phyloP scores from a whole-genome alignment of 2,888 invertebrate species.

The Tipula lateralis region DNA sequence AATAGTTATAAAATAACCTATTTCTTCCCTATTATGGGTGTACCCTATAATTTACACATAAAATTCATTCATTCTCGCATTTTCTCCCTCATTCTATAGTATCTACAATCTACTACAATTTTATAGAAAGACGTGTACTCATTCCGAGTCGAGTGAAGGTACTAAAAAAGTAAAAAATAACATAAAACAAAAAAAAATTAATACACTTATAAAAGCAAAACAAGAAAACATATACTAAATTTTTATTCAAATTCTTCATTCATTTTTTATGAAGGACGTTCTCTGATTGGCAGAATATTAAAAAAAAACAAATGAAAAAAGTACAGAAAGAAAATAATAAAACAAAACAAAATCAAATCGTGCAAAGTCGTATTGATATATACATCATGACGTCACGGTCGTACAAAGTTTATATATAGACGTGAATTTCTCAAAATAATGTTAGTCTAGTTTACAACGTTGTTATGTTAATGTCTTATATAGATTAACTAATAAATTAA shows the following conservation, averaged over 20 bases:
- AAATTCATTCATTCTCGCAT: not conserved
- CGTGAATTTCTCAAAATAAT: conserved; percentile 2
- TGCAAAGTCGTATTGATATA: not conserved
- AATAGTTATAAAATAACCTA: too few relatives aligned
- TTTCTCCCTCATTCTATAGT: not conserved
- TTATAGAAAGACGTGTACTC: not conserved
- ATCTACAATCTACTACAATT: not conserved
- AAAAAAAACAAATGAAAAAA: conserved; percentile 13
- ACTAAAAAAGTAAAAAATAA: not conserved
- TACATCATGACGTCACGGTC: conserved; percentile 27
- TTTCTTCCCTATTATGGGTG: too few relatives aligned
- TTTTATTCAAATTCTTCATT: conserved; percentile 27
- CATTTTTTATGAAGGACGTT: conserved; percentile 30
- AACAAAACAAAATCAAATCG: conserved; percentile 26
- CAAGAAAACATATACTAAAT: conserved; percentile 25
- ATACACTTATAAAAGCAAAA: conserved; percentile 25
- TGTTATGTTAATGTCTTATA: conserved; percentile 5
- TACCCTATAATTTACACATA: not conserved
- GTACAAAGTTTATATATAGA: conserved; percentile 29
- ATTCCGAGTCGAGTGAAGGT: not conserved
- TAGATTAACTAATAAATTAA: conserved; percentile 27
- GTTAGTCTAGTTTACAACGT: conserved; percentile 29
- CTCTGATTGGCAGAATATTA: conserved; percentile 28
- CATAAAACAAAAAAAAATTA: not conserved
- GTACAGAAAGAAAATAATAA: not conserved